Base-by-base conservation (phyloP, 2,113 vertebrate species). In the Microcebus griseorufus region DNA sequence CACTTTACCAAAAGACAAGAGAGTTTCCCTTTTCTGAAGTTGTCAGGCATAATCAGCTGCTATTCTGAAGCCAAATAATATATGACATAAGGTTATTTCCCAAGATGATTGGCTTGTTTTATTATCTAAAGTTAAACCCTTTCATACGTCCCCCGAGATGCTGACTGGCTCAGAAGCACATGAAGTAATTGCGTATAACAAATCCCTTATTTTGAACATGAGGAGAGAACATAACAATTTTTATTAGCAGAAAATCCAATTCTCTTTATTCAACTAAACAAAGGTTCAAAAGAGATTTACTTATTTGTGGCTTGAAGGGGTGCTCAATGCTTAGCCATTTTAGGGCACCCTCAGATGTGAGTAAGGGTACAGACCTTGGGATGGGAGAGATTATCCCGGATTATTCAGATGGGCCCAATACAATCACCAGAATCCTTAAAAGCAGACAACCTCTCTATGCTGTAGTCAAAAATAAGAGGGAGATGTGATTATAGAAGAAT, bases 61-160 rank as follows among this genome's bases (percentile, higher is more conserved):
- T 78, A 51, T 87, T 92, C 37, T 76, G 55, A 92, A 90, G 42
- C 39, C 53, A 90, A 88, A 75, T 91, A 16, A 88, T 75, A 51
- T 42, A 53, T 32, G 84, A 90, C 79, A 79, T 25, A 29, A 83
- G 45, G 37, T 67, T 93, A 34, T 79, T 96, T 94, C 72, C 58
- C n/a, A 92, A 93, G 69, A 64, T 9, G 29, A 65, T 20, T 85
- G 88, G n/a, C 58, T 96, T 94, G 9, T 70, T 96, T 93, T 94
- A 85, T 72, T 94, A 69, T 90, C 88, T 60, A 11, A 90, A 90
- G 65, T 78, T 93, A 94, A 96, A 72, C 22, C 32, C 45, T 95
- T 95, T 92, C 34, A 78, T 37, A 76, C 92, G 45, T 39, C 29
- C 86, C 29, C 60, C 22, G 85, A 93, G 93, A 65, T 67, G 25